Base-by-base conservation (phyloP, 2,113 vertebrate species). In the Poeciliopsis prolifica region DNA sequence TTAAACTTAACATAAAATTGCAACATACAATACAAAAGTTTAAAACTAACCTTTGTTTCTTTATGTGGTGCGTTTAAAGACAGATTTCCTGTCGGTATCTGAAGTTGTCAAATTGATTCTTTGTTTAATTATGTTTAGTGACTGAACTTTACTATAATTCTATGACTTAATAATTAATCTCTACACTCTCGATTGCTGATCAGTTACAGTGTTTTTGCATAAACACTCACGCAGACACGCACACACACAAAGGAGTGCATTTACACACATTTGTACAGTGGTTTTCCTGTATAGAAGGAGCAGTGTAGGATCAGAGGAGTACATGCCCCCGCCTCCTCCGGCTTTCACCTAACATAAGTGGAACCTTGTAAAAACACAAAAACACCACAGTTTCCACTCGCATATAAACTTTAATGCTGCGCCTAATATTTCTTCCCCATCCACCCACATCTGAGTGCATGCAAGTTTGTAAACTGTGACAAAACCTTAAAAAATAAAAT, bases 351-450 rank as follows among this genome's bases (percentile, higher is more conserved):
- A 48, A 48, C 44, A 48, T 84, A 67, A 79, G 70, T 72, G 73
- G 35, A 87, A 83, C 86, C 81, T 83, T 70, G 70, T 88, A 85
- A 91, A 91, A 85, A 69, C 70, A 90, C 84, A 86, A 88, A 85
- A 87, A 89, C 88, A 82, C 75, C 74, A 68, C 86, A 90, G 80
- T 92, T 93, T 92, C 89, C 90, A 89, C 81, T 88, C 77, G 74
- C 81, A 79, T 82, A 85, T 89, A 84, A 91, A 92, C 74, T 84
- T 88, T 85, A 88, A 90, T 83, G 72, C 48, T 9, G 79, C 78
- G 42, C 86, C 87, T 90, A 87, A 91, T 83, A 72, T 82, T 84
- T 76, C 77, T 65, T 70, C 54, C 4, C 72, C 66, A 58, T 31
- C 68, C 66, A n/a, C 72, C n/a, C 15, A 1, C 6, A 22, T 65